Conservation (phyloP, 2,113 vertebrate genomes). For the Gopherus evgoodei region DNA sequence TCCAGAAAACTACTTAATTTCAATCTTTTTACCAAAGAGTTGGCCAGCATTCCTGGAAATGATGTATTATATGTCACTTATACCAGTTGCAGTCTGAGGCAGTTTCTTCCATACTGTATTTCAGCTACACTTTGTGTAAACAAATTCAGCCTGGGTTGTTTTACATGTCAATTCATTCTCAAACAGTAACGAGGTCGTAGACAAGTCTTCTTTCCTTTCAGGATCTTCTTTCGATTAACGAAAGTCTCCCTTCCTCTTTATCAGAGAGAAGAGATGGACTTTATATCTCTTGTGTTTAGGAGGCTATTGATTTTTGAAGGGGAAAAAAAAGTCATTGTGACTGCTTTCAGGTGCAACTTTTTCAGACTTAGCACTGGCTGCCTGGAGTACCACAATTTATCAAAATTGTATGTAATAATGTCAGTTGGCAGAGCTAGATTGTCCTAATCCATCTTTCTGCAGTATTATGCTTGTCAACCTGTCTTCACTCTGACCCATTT, state of each 20-base stretch:
- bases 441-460: background rate
- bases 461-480: background rate
- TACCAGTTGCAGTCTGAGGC: background rate
- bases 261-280: background rate
- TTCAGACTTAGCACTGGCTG: background rate
- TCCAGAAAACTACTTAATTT: background rate
- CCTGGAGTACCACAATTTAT: background rate
- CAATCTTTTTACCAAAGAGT: background rate
- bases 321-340: background rate
- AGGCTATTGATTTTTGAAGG: background rate
- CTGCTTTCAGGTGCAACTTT: background rate
- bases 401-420: background rate
- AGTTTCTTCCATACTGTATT: background rate
- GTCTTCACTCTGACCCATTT: background rate
- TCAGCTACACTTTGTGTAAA: background rate
- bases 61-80: background rate
- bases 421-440: fast-evolving
- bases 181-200: background rate
- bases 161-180: background rate
- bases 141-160: background rate
- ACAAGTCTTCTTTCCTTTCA: background rate
- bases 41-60: background rate
- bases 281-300: background rate
- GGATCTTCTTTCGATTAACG: background rate
- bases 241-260: background rate